These are phyloP conservation scores for Orientallactaga sibirica DNA, from an alignment of 2,797 vertebrate genomes.

Conservation along the genomic window DNA sequence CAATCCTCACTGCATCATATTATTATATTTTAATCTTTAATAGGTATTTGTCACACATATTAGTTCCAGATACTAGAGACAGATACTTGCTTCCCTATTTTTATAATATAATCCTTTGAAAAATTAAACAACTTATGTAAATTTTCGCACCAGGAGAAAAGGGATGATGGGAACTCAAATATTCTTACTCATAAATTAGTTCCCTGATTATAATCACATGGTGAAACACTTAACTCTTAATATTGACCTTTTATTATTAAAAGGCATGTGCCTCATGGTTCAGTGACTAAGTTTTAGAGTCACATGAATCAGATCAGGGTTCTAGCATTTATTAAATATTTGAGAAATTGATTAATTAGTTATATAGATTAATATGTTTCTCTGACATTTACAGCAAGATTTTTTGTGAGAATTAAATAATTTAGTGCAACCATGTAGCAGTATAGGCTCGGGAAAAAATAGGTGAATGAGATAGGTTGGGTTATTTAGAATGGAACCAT, in stretches of 20 bases:
- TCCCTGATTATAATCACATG: not conserved
- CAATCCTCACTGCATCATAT: not conserved
- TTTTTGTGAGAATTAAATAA: constrained; percentile 19
- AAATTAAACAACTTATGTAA: constrained; percentile 47
- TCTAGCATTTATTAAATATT: not conserved
- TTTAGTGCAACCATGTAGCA: not conserved
- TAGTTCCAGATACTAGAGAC: not conserved
- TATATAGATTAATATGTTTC: not conserved
- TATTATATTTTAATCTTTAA: not conserved
- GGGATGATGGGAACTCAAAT: not conserved
- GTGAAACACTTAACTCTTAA: not conserved
- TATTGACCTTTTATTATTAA: not conserved
- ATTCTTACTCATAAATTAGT: not conserved
- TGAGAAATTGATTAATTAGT: not conserved
- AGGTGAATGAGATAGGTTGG: not conserved
- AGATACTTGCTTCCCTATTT: not conserved
- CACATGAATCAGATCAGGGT: not conserved
- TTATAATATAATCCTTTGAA: not conserved
- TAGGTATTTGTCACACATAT: not conserved
- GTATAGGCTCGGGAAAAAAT: not conserved
- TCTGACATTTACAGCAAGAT: not conserved
- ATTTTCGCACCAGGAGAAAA: not conserved
- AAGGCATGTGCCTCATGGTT: not conserved
- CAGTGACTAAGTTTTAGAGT: not conserved
- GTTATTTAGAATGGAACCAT: not conserved